Conservation (phyloP, 2,113 vertebrate genomes). For the Dascyllus trimaculatus region DNA sequence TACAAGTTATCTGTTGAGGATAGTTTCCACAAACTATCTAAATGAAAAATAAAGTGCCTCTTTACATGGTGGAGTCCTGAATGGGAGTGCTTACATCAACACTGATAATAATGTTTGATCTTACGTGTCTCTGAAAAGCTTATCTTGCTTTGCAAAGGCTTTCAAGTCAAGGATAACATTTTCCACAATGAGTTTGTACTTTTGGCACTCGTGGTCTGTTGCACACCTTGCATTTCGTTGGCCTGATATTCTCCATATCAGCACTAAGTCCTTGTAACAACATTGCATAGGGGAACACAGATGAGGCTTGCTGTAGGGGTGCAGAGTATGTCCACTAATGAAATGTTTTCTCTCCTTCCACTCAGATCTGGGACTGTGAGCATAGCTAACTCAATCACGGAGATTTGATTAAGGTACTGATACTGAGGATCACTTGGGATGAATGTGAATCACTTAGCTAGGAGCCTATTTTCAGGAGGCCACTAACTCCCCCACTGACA, state of each 20-base stretch:
- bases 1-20: not conserved
- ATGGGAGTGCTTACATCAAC: not conserved
- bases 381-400: conserved; percentile 65
- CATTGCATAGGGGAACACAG: conserved; percentile 6
- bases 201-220: not conserved
- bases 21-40: not conserved
- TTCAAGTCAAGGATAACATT: not conserved
- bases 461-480: conserved; percentile 71
- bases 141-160: not conserved
- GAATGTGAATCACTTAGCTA: conserved; percentile 70
- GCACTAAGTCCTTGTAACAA: conserved; percentile 17
- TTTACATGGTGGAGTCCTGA: not conserved
- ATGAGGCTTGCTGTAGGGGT: conserved; percentile 16
- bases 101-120: conserved; percentile 9
- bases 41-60: not conserved
- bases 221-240: conserved; percentile 8
- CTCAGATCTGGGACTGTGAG: conserved; percentile 52
- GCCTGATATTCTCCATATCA: conserved; percentile 23
- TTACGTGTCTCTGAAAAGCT: not conserved
- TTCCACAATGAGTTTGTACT: not conserved
- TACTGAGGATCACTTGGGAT: conserved; percentile 66
- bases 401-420: conserved; percentile 75
- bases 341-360: conserved; percentile 62
- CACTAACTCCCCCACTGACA: conserved; percentile 68
- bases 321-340: conserved; percentile 39